Evolutionary conservation across 2,888 invertebrate genomes (phyloP).

Genomic region (Zele albiditarsus): DNA sequence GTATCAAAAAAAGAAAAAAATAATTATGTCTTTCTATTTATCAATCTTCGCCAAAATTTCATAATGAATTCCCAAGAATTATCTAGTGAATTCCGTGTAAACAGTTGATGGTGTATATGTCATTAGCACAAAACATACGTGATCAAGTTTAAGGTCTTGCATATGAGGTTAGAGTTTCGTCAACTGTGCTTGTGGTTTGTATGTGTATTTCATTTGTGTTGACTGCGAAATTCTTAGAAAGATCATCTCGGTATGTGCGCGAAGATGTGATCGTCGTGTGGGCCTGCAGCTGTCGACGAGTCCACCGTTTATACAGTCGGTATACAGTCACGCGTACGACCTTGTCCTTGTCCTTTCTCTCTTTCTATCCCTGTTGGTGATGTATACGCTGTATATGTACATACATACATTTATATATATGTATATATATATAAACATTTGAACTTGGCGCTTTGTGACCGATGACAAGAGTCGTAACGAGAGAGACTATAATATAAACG

Average conservation of each 20-base stretch:
- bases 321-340: slow-evolving; percentile 35
- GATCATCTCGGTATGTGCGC: slow-evolving; percentile 39
- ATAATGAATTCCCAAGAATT: slow-evolving; percentile 18
- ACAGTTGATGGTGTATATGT: slow-evolving; percentile 9
- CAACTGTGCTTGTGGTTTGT: slow-evolving; percentile 16
- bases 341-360: slow-evolving; percentile 41
- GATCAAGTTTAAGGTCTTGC: slow-evolving; percentile 39
- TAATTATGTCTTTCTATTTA: not conserved
- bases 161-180: slow-evolving; percentile 32
- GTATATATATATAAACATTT: not conserved
- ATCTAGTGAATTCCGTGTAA: slow-evolving; percentile 27
- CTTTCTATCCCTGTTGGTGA: slow-evolving; percentile 11
- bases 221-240: slow-evolving; percentile 36
- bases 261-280: slow-evolving; percentile 37
- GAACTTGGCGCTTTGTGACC: not conserved
- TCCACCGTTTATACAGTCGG: slow-evolving; percentile 3
- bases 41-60: not conserved
- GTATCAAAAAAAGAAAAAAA: not conserved
- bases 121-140: slow-evolving; percentile 22
- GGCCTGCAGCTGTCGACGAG: slow-evolving; percentile 39
- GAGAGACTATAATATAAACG: slow-evolving; percentile 9
- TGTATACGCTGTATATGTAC: slow-evolving; percentile 19
- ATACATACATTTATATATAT: slow-evolving; percentile 15
- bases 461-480: slow-evolving; percentile 12
- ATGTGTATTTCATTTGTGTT: slow-evolving; percentile 19